phyloP scores from a whole-genome alignment of 1,140 invertebrate genomes.

The Contarinia nasturtii region DNA sequence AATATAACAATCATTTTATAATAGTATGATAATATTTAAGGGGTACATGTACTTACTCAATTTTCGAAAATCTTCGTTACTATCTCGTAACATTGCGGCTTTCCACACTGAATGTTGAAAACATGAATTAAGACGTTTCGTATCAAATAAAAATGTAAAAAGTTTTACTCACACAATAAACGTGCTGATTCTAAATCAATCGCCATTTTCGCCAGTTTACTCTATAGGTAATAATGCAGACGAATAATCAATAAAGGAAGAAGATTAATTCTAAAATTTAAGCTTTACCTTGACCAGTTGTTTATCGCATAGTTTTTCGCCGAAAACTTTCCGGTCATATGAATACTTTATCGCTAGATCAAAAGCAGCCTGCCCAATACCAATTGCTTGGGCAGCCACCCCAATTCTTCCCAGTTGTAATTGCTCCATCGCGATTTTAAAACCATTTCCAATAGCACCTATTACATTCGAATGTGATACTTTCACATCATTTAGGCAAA shows the following conservation, averaged over 20 bases:
- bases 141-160: too few relatives aligned
- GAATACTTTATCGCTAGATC: conserved; percentile 76
- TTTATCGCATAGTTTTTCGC: conserved; percentile 52
- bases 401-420: conserved; percentile 61
- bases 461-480: neutral
- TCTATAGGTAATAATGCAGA: neutral
- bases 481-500: neutral
- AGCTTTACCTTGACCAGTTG: conserved; percentile 52
- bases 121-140: too few relatives aligned
- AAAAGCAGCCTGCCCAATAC: conserved; percentile 63
- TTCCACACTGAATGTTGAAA: conserved; percentile 24
- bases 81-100: conserved; percentile 53
- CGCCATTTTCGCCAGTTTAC: conserved; percentile 54
- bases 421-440: conserved; percentile 73
- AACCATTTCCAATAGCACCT: conserved; percentile 43
- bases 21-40: too few relatives aligned
- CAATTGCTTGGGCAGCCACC: conserved; percentile 61
- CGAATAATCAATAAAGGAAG: neutral
- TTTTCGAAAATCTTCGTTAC: neutral
- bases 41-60: conserved; percentile 26
- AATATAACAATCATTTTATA: too few relatives aligned
- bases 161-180: conserved; percentile 35
- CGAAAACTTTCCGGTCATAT: conserved; percentile 58
- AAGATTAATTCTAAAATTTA: neutral
- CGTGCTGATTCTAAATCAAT: conserved; percentile 55